Evolutionary conservation across 1,140 invertebrate species (phyloP).

Genomic region (Halesus radiatus): DNA sequence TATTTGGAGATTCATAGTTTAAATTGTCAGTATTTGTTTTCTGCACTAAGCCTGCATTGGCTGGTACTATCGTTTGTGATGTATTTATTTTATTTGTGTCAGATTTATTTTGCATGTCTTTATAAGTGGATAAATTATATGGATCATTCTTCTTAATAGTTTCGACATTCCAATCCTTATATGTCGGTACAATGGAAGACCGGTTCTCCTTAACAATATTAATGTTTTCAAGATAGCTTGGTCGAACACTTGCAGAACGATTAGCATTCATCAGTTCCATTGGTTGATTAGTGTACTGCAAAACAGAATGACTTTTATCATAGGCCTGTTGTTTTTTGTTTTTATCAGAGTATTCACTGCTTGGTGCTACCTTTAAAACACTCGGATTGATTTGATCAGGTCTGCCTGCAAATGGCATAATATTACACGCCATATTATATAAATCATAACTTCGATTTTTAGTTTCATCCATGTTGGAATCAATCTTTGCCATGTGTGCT

Average conservation of each 20-base stretch:
- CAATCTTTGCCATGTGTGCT: constrained; percentile 4
- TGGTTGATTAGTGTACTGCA: constrained; percentile 3
- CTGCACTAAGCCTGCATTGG: not conserved
- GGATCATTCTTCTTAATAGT: constrained; percentile 34
- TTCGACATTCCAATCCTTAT: constrained; percentile 50
- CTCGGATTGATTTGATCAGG: constrained; percentile 21
- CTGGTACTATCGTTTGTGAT: not conserved
- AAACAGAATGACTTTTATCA: constrained; percentile 29
- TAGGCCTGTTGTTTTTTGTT: constrained; percentile 33
- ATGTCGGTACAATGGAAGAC: constrained; percentile 23
- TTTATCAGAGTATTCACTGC: constrained; percentile 27
- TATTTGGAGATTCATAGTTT: constrained; percentile 9
- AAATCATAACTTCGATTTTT: constrained; percentile 41
- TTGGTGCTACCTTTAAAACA: constrained; percentile 4
- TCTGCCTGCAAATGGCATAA: constrained; percentile 31
- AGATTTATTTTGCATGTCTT: constrained; percentile 31
- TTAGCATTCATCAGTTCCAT: not conserved
- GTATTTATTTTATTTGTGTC: not conserved
- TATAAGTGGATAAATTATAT: constrained; percentile 17
- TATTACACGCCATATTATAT: constrained; percentile 42
- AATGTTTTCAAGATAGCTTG: constrained; percentile 20
- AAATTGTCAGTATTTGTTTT: not conserved
- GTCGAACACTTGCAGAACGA: too few relatives aligned
- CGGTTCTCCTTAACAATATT: constrained; percentile 16
- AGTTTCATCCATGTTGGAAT: constrained; percentile 29